A percentile compares a stretch with the other conserved stretches of the same genome.
Evolutionary conservation across 2,888 invertebrate species (phyloP).

Genomic region (Apodemia zela): DNA sequence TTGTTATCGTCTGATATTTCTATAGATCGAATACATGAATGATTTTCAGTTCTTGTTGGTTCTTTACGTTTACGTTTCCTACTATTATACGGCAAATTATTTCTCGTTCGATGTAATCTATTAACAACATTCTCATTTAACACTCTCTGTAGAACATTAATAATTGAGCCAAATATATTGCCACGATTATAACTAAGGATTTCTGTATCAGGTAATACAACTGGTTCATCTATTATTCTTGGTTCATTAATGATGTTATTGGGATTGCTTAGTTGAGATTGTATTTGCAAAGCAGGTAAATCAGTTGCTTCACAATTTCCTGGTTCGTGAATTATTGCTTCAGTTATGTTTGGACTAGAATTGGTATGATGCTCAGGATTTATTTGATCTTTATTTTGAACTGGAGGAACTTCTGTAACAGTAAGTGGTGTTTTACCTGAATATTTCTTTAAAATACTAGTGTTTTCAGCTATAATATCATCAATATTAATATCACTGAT

Average conservation of each 20-base stretch:
- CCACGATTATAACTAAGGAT: background rate
- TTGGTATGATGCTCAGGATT: background rate
- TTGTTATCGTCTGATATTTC: background rate
- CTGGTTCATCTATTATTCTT: background rate
- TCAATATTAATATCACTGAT: constrained; percentile 35
- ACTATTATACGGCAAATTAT: background rate
- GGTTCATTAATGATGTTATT: background rate
- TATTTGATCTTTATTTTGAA: background rate
- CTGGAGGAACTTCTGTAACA: constrained; percentile 18
- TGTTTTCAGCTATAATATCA: constrained; percentile 43
- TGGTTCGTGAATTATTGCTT: background rate
- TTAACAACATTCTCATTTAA: background rate
- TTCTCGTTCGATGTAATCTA: background rate
- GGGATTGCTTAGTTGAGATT: constrained; percentile 15
- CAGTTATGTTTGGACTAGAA: background rate
- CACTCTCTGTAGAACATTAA: background rate
- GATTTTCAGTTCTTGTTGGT: background rate
- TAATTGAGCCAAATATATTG: background rate
- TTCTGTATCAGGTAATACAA: background rate
- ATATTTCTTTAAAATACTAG: constrained; percentile 31
- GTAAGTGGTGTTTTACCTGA: background rate
- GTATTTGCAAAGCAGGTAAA: background rate
- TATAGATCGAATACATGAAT: background rate
- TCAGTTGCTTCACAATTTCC: background rate
- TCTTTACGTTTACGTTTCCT: constrained; percentile 5